A percentile compares a stretch with the other conserved stretches of the same genome.
phyloP scores from a whole-genome alignment of 2,797 vertebrate species.

The Acrossocheilus fasciatus region DNA sequence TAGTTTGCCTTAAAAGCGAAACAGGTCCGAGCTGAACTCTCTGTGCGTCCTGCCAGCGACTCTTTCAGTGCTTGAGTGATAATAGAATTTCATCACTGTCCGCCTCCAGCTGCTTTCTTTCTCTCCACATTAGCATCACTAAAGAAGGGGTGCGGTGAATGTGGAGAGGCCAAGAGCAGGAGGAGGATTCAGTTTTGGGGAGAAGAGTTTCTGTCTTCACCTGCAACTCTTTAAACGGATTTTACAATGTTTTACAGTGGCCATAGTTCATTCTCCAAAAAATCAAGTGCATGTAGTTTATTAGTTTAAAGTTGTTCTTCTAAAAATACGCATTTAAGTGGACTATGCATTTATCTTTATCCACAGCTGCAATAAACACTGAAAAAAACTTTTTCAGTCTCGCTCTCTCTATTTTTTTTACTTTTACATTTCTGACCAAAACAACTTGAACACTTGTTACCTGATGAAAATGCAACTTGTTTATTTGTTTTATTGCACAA shows the following conservation, averaged over 20 bases:
- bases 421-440: neutral
- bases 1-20: conserved; percentile 32
- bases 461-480: neutral
- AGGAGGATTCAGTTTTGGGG: conserved; percentile 46
- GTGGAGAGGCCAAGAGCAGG: conserved; percentile 56
- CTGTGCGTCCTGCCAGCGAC: conserved; percentile 46
- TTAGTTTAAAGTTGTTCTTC: neutral
- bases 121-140: conserved; percentile 67
- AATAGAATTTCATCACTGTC: conserved; percentile 60
- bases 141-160: conserved; percentile 65
- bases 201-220: conserved; percentile 57
- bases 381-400: neutral
- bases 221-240: conserved; percentile 43
- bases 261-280: neutral
- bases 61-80: conserved; percentile 59
- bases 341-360: neutral
- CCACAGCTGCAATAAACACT: neutral
- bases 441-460: neutral
- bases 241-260: conserved; percentile 1
- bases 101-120: conserved; percentile 61
- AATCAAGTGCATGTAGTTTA: neutral
- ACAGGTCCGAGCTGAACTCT: conserved; percentile 44
- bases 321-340: neutral
- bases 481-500: neutral
- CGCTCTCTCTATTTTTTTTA: neutral